Evolutionary conservation across 2,797 vertebrate species (phyloP).

Genomic region (Scyliorhinus canicula): DNA sequence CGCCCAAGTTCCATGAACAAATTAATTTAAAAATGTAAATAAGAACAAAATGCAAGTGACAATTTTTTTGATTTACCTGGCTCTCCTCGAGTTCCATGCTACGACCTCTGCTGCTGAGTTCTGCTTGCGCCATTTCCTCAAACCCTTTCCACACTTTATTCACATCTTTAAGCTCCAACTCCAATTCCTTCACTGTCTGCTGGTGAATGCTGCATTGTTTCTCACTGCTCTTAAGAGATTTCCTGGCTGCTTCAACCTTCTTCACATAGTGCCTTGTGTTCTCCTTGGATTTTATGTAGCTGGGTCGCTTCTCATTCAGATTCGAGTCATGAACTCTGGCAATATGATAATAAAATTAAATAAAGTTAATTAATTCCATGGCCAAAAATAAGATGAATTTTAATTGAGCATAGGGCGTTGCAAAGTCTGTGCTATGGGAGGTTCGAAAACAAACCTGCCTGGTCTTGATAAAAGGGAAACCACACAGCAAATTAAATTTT

Average conservation of each 20-base stretch:
- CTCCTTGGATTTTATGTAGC: slow-evolving; percentile 83
- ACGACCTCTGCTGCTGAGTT: slow-evolving; percentile 48
- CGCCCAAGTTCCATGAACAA: too few relatives aligned
- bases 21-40: slow-evolving; percentile 40
- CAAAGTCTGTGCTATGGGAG: background rate
- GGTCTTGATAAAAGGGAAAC: background rate
- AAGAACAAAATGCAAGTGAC: slow-evolving; percentile 14
- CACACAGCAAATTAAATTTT: background rate
- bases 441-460: background rate
- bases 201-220: slow-evolving; percentile 59
- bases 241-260: slow-evolving; percentile 62
- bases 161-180: slow-evolving; percentile 62
- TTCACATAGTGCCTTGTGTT: slow-evolving; percentile 74
- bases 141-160: slow-evolving; percentile 65
- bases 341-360: slow-evolving; percentile 1
- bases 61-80: slow-evolving; percentile 67
- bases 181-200: slow-evolving; percentile 62
- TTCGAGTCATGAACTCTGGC: slow-evolving; percentile 68
- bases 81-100: slow-evolving; percentile 66
- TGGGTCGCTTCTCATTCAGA: slow-evolving; percentile 64
- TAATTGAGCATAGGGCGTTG: background rate
- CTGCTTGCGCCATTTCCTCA: slow-evolving; percentile 63
- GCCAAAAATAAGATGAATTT: background rate
- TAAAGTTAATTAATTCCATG: background rate
- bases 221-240: slow-evolving; percentile 58